phyloP scores from a whole-genome alignment of 2,888 invertebrate species.

The Tenthredo scrophulariae region DNA sequence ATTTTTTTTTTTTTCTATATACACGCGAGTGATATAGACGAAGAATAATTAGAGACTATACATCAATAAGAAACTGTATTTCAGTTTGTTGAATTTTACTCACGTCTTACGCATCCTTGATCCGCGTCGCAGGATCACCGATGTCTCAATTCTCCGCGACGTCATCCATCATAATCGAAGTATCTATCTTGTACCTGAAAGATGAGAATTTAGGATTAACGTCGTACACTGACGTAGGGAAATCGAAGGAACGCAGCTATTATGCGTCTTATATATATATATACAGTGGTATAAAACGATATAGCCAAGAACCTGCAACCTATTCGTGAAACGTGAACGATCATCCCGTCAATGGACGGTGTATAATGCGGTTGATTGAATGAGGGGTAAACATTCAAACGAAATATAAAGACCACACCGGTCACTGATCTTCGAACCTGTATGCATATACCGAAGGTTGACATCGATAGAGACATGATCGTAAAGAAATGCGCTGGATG shows the following conservation, averaged over 20 bases:
- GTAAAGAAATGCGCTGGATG: no score
- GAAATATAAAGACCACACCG: neutral
- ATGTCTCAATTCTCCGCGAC: neutral
- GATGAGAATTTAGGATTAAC: slow-evolving; percentile 36
- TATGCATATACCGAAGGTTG: no score
- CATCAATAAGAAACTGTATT: no score
- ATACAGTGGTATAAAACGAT: neutral
- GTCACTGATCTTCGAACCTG: neutral
- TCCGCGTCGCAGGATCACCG: neutral
- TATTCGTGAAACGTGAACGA: slow-evolving; percentile 5
- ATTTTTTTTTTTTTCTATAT: neutral
- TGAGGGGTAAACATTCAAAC: slow-evolving; percentile 37
- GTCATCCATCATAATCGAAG: slow-evolving; percentile 32
- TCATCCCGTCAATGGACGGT: slow-evolving; percentile 11
- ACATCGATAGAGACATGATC: no score
- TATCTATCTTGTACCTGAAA: neutral
- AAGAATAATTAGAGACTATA: neutral
- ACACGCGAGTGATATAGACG: neutral
- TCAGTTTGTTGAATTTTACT: neutral
- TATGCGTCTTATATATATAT: neutral
- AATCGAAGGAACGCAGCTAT: neutral
- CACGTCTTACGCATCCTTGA: neutral
- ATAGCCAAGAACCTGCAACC: neutral
- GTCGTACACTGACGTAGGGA: neutral
- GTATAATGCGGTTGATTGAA: slow-evolving; percentile 51